Evolutionary conservation across 2,888 invertebrate genomes (phyloP).

Genomic region (Cinara cedri): DNA sequence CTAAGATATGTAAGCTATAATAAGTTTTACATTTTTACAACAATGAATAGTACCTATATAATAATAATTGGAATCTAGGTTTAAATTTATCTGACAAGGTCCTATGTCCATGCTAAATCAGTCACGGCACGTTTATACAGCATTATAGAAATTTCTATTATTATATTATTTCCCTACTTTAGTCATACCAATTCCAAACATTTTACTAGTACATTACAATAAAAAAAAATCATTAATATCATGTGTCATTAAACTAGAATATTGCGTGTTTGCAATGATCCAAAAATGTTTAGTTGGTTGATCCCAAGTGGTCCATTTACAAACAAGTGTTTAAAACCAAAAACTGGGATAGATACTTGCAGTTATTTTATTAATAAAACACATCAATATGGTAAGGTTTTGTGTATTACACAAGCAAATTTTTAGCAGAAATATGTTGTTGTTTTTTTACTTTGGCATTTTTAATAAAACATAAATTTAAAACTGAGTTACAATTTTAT

Average conservation of each 20-base stretch:
- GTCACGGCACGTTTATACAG: conserved; percentile 42
- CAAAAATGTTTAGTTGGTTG: conserved; percentile 52
- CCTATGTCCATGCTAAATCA: conserved; percentile 33
- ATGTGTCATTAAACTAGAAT: background rate
- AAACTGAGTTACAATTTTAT: background rate
- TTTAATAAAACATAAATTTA: conserved; percentile 1
- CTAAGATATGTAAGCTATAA: conserved; percentile 9
- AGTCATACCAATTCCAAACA: conserved; percentile 4
- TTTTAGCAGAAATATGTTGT: background rate
- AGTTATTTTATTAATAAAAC: conserved; percentile 45
- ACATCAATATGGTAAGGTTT: conserved; percentile 42
- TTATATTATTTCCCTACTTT: conserved; percentile 28
- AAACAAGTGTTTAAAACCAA: conserved; percentile 50
- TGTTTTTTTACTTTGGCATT: background rate
- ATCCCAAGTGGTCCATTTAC: conserved; percentile 36
- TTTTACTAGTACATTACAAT: background rate
- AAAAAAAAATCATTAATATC: conserved; percentile 11
- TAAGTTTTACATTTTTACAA: conserved; percentile 1
- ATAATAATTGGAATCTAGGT: conserved; percentile 26
- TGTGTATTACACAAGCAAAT: background rate
- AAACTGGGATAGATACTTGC: conserved; percentile 26
- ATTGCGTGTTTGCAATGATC: conserved; percentile 26
- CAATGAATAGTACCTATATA: conserved; percentile 13
- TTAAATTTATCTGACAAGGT: conserved; percentile 38
- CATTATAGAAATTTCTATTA: conserved; percentile 40